Evolutionary conservation across 2,113 vertebrate genomes (phyloP).

Genomic region (Chaetura pelagica): DNA sequence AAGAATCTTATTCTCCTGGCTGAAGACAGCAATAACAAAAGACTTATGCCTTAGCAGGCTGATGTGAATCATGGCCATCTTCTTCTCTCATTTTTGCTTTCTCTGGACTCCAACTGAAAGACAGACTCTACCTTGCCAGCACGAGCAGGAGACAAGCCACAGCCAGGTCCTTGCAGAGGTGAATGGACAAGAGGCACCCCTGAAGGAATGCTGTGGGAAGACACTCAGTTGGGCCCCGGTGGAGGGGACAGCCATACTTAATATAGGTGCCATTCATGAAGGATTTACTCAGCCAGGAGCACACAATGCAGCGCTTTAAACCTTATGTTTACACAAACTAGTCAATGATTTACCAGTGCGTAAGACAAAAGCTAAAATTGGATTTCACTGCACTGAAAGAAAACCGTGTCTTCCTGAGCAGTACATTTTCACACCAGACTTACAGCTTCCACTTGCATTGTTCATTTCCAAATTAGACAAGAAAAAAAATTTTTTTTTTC

Average conservation of each 20-base stretch:
- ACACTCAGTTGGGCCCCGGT: background rate
- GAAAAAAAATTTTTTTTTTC: background rate
- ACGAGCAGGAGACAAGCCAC: background rate
- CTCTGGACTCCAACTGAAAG: background rate
- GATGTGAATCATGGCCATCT: background rate
- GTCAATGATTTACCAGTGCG: background rate
- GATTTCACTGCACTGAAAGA: background rate
- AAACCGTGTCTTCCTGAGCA: background rate
- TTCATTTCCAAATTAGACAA: background rate
- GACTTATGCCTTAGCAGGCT: background rate
- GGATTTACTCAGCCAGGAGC: conserved; percentile 10
- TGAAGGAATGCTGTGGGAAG: background rate
- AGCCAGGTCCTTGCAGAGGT: background rate
- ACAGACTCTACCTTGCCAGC: background rate
- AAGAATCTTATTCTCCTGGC: background rate
- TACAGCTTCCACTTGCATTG: background rate
- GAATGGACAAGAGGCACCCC: background rate
- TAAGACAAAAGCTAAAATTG: conserved; percentile 2
- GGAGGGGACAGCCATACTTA: background rate
- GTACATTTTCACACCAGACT: background rate
- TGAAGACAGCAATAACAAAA: background rate
- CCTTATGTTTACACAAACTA: background rate
- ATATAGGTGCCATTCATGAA: conserved; percentile 38
- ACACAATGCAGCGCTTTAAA: background rate
- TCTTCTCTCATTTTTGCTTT: conserved; percentile 30